A percentile compares a stretch with the other conserved stretches of the same genome.
These are phyloP conservation scores for Equus quagga DNA, from an alignment of 2,113 vertebrate genomes.

Conservation along the genomic window DNA sequence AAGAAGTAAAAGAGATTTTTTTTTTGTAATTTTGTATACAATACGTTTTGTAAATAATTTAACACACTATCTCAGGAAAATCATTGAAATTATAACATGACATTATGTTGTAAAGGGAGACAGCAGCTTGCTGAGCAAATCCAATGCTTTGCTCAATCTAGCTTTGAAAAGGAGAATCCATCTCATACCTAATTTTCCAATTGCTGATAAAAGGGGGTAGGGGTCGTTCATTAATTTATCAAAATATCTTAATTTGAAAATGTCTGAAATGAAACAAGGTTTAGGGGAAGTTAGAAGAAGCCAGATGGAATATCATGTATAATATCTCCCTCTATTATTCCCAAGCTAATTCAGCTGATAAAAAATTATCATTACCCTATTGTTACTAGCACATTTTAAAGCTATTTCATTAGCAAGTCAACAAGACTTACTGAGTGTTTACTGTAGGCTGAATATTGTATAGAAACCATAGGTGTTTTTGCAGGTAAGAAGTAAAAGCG, in stretches of 20 bases:
- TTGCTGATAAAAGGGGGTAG: constrained; percentile 60
- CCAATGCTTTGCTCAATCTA: constrained; percentile 57
- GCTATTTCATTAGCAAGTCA: not conserved
- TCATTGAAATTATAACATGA: not conserved
- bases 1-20: not conserved
- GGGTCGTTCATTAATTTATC: constrained; percentile 51
- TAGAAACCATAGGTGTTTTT: not conserved
- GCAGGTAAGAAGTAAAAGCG: not conserved
- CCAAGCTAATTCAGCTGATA: constrained; percentile 59
- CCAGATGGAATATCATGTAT: constrained; percentile 61
- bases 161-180: constrained; percentile 70
- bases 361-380: not conserved
- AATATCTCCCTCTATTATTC: constrained; percentile 68
- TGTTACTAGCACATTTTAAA: not conserved
- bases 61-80: not conserved
- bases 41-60: constrained; percentile 1
- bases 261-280: constrained; percentile 53
- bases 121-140: not conserved
- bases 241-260: constrained; percentile 67
- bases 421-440: not conserved
- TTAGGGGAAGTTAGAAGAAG: constrained; percentile 66
- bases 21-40: not conserved
- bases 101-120: not conserved
- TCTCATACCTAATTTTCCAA: constrained; percentile 47
- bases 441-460: not conserved